Base-by-base conservation (phyloP, 2,797 vertebrate genomes). In the Pampus argenteus region DNA sequence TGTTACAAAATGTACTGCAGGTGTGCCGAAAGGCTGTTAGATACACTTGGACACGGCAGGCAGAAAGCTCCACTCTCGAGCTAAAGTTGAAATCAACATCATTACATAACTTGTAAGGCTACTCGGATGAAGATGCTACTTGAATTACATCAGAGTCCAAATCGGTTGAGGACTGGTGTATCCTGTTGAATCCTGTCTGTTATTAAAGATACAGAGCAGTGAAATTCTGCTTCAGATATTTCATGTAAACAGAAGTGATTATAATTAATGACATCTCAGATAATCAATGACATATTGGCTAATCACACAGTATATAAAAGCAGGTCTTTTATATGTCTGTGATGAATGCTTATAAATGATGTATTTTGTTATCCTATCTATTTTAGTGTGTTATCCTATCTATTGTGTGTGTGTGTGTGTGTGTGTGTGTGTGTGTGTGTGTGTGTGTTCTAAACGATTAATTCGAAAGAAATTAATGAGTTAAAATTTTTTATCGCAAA, bases 21-120 rank as follows among this genome's bases (percentile, higher is more conserved):
- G 48, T 69, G 22, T 52, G 45, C 26, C 71, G 57, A 78, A 64
- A 61, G 51, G 44, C 48, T 71, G 60, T 66, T 61, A 29, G 26
- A 67, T 50, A 66, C 0, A 4, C 47, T 72, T 25, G 31, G 61
- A 66, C 63, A 29, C 25, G 26, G 48, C 49, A 40, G 55, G 66
- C 71, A 48, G 40, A 61, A 68, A 45, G 50, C 58, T 72, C 18
- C 31, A 2, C 67, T 71, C 36, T 4, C 10, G 61, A 73, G 59
- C 56, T 55, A 22, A 71, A 74, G 63, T 77, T 79, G 61, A 71
- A 76, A 76, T 65, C 57, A 63, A 73, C 70, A 52, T 26, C 63
- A 81, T 83, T 81, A 49, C 29, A 57, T 81, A 76, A 78, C 60
- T 48, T 31, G 6, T 70, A 0, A 48, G 44, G 28, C 71, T 48